Evolutionary conservation across 2,888 invertebrate genomes (phyloP), one percentile per base, ranked within the genome.

Genomic region (Cantharis rufa): DNA sequence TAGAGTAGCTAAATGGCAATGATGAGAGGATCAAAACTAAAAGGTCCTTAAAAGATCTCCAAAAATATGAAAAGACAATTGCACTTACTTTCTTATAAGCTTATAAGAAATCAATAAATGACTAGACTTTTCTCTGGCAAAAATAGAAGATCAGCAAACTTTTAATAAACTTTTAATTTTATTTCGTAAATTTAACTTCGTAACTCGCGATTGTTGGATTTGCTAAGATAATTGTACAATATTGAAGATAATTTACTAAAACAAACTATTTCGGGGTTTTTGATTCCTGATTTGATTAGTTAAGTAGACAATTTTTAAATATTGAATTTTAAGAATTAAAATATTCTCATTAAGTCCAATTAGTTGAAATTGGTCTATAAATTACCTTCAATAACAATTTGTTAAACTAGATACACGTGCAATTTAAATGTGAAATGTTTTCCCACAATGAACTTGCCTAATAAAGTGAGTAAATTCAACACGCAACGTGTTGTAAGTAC

Each of bases 401-500:
- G 75, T 78, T 75, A 74, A 78, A 78, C 70, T 78, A 74, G 72
- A 75, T 75, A 77, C 78, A 77, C 80, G 79, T 80, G 79, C 78
- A 78, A 78, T 80, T 77, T 74, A 75, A 79, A 76, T 72, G 78
- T 79, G 73, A 80, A 75, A 79, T 76, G 76, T 80, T 81, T 81
- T 81, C 80, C 80, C 81, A 80, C 80, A 80, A 77, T 78, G 78
- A 80, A 79, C 76, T 74, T 75, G 69, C 77, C 79, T 79, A 82
- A 83, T 82, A 82, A 81, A 81, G 80, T 79, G 79, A 78, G 80
- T 80, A 80, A 79, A 78, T 77, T 79, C 78, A 75, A 76, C 80
- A 80, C 80, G 81, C 80, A 78, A 80, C 74, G 78, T 78, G 78
- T 77, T 79, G 72, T 73, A 70, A 74, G 78, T 81, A 80, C 79